Conservation (phyloP, 1,140 invertebrate species). For the Drosophila ogumai region DNA sequence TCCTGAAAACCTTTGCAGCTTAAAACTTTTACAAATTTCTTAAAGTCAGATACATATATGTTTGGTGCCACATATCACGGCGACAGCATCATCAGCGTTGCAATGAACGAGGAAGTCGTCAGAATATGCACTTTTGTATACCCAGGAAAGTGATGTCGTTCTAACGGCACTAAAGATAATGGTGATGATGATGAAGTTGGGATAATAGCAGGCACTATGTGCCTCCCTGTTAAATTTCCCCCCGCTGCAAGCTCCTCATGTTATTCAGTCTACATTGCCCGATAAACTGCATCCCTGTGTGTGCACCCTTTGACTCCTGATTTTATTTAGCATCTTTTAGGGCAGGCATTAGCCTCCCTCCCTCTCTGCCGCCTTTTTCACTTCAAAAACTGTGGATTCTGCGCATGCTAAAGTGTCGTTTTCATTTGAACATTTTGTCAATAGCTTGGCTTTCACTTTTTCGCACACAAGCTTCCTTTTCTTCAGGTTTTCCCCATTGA, state of each 20-base stretch:
- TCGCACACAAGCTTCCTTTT: constrained; percentile 17
- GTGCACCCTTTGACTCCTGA: constrained; percentile 12
- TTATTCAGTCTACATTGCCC: constrained; percentile 9
- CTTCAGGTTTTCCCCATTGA: constrained; percentile 8
- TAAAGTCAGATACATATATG: neutral
- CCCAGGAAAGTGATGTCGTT: constrained; percentile 36
- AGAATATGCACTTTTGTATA: constrained; percentile 1
- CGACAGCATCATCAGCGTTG: neutral
- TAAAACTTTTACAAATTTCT: neutral
- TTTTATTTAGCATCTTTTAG: constrained; percentile 31
- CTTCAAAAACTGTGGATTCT: constrained; percentile 16
- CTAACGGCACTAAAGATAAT: constrained; percentile 7
- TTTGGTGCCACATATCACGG: neutral
- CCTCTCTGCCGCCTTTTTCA: neutral
- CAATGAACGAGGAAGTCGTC: constrained; percentile 4
- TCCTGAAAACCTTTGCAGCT: neutral
- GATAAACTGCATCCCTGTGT: constrained; percentile 25
- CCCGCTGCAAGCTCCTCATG: neutral
- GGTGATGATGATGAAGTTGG: constrained; percentile 6
- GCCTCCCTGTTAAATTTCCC: neutral
- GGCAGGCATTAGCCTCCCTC: constrained; percentile 23
- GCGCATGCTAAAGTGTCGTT: constrained; percentile 56
- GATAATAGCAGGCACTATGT: constrained; percentile 22
- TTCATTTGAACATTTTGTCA: constrained; percentile 46
- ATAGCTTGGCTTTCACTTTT: constrained; percentile 64